Percentiles rank a stretch among this genome's conserved stretches.
Conservation (phyloP, 2,113 vertebrate genomes). For the Sinocyclocheilus rhinocerous region DNA sequence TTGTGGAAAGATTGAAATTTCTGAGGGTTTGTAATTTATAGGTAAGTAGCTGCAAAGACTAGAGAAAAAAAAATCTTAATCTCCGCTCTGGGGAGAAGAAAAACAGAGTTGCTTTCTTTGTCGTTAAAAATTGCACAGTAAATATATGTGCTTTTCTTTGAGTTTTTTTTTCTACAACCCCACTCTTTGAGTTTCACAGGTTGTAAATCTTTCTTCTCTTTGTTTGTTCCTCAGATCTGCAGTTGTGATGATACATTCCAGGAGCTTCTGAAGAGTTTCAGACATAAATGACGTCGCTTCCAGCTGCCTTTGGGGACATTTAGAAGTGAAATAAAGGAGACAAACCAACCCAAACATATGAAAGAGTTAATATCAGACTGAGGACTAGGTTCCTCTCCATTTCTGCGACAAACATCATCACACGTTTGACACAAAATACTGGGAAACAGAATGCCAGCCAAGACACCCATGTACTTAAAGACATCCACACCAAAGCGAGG, state of each 20-base stretch:
- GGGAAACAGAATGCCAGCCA: slow-evolving; percentile 78
- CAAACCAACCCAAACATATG: neutral
- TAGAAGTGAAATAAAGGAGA: slow-evolving; percentile 13
- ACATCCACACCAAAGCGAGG: slow-evolving; percentile 79
- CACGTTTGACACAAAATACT: slow-evolving; percentile 27
- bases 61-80: neutral
- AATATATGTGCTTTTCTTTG: neutral
- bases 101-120: neutral
- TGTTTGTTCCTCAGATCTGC: slow-evolving; percentile 34
- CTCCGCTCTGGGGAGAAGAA: neutral
- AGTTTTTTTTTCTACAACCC: neutral
- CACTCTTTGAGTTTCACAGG: neutral
- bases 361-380: slow-evolving; percentile 40
- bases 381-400: slow-evolving; percentile 18
- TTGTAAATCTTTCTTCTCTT: slow-evolving; percentile 21
- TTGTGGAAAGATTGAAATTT: neutral
- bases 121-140: neutral
- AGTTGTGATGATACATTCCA: slow-evolving; percentile 16
- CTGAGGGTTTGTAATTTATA: slow-evolving; percentile 11
- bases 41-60: slow-evolving; percentile 24
- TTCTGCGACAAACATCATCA: slow-evolving; percentile 1
- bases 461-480: slow-evolving; percentile 84
- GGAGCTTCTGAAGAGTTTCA: neutral
- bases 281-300: neutral
- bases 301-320: neutral